These are phyloP conservation scores for Leptinotarsa juncta DNA, from an alignment of 2,888 invertebrate species.

Conservation along the genomic window DNA sequence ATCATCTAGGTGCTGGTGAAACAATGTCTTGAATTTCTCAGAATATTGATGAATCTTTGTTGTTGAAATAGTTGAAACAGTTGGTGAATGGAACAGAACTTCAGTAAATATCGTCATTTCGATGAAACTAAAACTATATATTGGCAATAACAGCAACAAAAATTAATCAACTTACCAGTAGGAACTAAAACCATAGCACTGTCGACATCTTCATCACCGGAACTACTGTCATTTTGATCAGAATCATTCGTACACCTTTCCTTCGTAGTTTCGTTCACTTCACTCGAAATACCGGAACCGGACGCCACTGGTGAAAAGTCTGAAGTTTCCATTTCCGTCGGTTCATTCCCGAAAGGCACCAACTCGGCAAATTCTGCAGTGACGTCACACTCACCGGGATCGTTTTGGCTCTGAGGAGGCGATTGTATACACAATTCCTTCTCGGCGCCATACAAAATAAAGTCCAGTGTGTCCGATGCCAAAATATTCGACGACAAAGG, in stretches of 20 bases:
- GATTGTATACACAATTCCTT: conserved; percentile 56
- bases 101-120: neutral
- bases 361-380: conserved; percentile 46
- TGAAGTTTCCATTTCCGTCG: conserved; percentile 20
- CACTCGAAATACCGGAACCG: conserved; percentile 27
- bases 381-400: conserved; percentile 48
- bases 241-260: conserved; percentile 22
- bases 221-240: conserved; percentile 25
- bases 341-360: conserved; percentile 43
- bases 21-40: too few species aligned
- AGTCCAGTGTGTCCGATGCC: conserved; percentile 54
- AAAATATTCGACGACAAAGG: conserved; percentile 27
- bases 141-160: neutral
- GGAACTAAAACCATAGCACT: conserved; percentile 64
- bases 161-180: conserved; percentile 54
- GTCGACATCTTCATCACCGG: conserved; percentile 50
- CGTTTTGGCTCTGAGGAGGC: conserved; percentile 49
- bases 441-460: conserved; percentile 57
- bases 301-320: conserved; percentile 32
- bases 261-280: neutral
- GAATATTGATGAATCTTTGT: neutral
- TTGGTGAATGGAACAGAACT: neutral
- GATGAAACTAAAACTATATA: too few species aligned
- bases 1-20: too few species aligned
- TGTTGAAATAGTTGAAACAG: neutral